Evolutionary conservation across 1,140 invertebrate species (phyloP), one percentile per base, ranked within the genome.

Genomic region (Papilio helenus): DNA sequence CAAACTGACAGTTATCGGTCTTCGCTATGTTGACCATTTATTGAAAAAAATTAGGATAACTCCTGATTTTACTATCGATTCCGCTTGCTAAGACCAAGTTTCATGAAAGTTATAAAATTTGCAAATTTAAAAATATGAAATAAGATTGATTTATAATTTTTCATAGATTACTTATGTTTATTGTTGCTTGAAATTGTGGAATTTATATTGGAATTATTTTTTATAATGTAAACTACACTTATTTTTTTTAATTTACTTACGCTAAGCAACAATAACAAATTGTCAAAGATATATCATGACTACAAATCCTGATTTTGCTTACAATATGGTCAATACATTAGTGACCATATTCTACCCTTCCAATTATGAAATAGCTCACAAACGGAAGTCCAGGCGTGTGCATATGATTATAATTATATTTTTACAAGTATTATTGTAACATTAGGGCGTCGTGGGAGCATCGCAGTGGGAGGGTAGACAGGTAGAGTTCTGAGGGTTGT

Each of bases 331-430:
- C 34, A 49, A 46, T 42, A 55, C 39, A 78, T 80, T 80, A 49
- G 26, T 72, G 34, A 79, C 26, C 34, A 79, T 78, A 79, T 81
- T 80, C 77, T 80, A 84, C 84, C 83, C 84, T 84, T 82, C 61
- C 81, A 79, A 79, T 83, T 76, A 85, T 79, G 83, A 85, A 91
- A 85, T 85, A 86, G 80, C 81, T 79, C 81, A 82, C 84, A 68
- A 77, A 82, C 91, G 92, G 92, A 93, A 93, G 90, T 87, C 79
- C 80, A 80, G 81, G 81, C 86, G 86, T 82, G 86, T 85, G 88
- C 90, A 87, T 89, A 88, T 89, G 87, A 92, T 92, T 91, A 89
- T 91, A 93, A 91, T 91, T 90, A 90, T 91, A 88, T 93, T 93
- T 92, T 93, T 87, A 92, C 87, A 90, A 90, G 88, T 88, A 89